Conservation (phyloP, 53 echinoderm and acorn worm species). For the Crossaster papposus region DNA sequence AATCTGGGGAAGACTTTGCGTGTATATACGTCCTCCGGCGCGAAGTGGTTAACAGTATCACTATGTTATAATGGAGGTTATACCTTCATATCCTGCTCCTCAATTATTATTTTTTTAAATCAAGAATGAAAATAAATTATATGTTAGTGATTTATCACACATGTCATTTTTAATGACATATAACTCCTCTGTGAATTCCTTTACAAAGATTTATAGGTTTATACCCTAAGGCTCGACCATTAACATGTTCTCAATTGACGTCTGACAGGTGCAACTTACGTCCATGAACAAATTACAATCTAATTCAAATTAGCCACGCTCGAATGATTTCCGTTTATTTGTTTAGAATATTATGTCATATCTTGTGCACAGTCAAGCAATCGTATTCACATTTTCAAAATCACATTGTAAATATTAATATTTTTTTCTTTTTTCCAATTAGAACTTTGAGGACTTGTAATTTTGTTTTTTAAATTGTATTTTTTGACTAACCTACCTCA, state of each 20-base stretch:
- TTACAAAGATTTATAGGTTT: background rate
- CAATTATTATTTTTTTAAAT: no score
- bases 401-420: no score
- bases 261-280: background rate
- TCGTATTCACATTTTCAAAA: no score
- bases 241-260: background rate
- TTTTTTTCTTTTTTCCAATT: background rate
- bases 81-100: no score
- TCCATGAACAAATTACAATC: background rate
- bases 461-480: constrained; percentile 1
- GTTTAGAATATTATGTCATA: background rate
- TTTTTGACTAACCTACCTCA: constrained; percentile 65
- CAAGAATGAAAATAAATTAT: background rate
- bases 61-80: no score
- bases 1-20: no score
- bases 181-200: background rate
- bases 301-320: background rate
- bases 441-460: background rate
- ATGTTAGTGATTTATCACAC: background rate
- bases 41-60: no score
- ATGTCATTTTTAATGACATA: background rate
- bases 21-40: no score
- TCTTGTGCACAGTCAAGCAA: no score
- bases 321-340: background rate
- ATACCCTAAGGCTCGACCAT: background rate